Evolutionary conservation across 2,113 vertebrate species (phyloP), one percentile per base, ranked within the genome.

Genomic region (Dasypus novemcinctus): DNA sequence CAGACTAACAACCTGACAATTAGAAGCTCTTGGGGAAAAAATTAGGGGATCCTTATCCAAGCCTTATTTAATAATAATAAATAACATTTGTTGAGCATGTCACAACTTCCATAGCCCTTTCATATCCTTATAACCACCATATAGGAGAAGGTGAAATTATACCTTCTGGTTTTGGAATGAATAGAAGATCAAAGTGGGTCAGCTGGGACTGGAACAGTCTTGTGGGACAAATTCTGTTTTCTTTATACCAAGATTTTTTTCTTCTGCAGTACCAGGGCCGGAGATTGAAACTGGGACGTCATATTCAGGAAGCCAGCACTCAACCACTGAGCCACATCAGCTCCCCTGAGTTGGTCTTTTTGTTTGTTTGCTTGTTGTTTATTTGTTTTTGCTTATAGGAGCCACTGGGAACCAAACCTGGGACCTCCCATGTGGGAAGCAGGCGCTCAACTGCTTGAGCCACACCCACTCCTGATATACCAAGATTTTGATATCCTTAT

Each of bases 151-250:
- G 9, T 57, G 61, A 25, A 52, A 57, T 27, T 71, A 43, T 33
- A 82, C 36, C 41, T 88, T 81, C 64, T 75, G 36, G 64, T 92
- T 93, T 72, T 64, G 27, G 76, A 54, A 80, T 59, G 43, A 52
- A 31, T 20, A 72, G 36, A 80, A 92, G 86, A 69, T 64, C 78
- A 78, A 86, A 89, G 84, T 4, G 52, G 72, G 41, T 46, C 29
- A 36, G 9, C 74, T 52, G 49, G 64, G 20, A 75, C 59, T 33
- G 64, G 93, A 79, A 89, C 54, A 74, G 78, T 5, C 85, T 87
- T 84, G 92, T 54, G 86, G 52, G 66, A 76, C 33, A 71, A 88
- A 91, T 90, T 69, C 49, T 76, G 6, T 61, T 96, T 95, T 72
- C n/a, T 52, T 7, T 72, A 57, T 89, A 84, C 68, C 72, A 85